Conservation (phyloP, 2,888 invertebrate species). For the Morinoia aosen region DNA sequence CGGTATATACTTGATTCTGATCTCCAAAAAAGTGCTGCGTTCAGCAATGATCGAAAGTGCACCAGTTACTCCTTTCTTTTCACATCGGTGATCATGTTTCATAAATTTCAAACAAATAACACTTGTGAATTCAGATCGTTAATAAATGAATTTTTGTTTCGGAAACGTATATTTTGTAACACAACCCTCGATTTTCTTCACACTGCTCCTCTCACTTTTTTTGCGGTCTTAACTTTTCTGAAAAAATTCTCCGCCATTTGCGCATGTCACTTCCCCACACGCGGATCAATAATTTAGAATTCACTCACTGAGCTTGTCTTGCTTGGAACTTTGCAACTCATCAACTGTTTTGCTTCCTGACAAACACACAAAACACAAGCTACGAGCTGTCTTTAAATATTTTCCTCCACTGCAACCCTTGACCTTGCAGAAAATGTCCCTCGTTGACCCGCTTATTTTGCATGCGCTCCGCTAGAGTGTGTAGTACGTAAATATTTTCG, state of each 20-base stretch:
- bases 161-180: not conserved
- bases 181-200: not conserved
- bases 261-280: not conserved
- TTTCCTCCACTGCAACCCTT: conserved; percentile 13
- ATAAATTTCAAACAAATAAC: not conserved
- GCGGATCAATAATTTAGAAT: not conserved
- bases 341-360: conserved; percentile 40
- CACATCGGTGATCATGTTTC: not conserved
- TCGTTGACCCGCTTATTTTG: conserved; percentile 49
- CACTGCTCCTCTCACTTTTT: not conserved
- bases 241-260: not conserved
- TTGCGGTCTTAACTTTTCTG: not conserved
- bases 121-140: not conserved
- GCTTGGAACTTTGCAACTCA: not conserved
- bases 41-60: not conserved
- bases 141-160: not conserved
- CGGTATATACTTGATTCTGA: not conserved
- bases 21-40: not conserved
- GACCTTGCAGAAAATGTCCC: conserved; percentile 38
- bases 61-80: not conserved
- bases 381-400: conserved; percentile 32
- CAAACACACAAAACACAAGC: conserved; percentile 47
- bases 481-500: conserved; percentile 52
- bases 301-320: not conserved
- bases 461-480: conserved; percentile 47